Conservation (phyloP, 2,113 vertebrate species). For the Scomber japonicus region DNA sequence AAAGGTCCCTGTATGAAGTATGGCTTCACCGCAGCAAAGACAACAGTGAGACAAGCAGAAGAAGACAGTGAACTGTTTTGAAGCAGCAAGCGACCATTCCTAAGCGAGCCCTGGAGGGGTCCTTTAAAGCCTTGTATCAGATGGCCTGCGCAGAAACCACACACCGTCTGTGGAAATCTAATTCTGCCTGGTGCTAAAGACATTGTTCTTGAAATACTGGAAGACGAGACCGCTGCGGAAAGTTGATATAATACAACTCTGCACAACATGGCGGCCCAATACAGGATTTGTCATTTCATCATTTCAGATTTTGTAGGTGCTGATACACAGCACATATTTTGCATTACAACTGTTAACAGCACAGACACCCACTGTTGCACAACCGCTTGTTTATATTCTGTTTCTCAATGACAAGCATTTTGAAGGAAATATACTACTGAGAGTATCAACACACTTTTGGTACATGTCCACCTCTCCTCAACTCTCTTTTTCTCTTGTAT, state of each 20-base stretch:
- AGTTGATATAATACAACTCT: slow-evolving; percentile 36
- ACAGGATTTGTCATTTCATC: slow-evolving; percentile 35
- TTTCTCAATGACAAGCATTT: slow-evolving; percentile 34
- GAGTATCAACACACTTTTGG: slow-evolving; percentile 35
- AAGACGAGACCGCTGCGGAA: slow-evolving; percentile 18
- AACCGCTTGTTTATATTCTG: slow-evolving; percentile 52
- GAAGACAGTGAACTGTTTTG: neutral
- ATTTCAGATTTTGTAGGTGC: slow-evolving; percentile 25
- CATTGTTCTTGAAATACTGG: slow-evolving; percentile 30
- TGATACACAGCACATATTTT: slow-evolving; percentile 21
- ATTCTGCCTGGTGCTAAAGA: slow-evolving; percentile 20
- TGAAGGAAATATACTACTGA: slow-evolving; percentile 6
- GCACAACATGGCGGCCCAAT: slow-evolving; percentile 22
- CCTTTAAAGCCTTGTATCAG: slow-evolving; percentile 32
- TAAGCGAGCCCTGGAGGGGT: slow-evolving; percentile 32
- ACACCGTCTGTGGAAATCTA: slow-evolving; percentile 15
- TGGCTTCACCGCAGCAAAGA: neutral
- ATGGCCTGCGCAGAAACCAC: slow-evolving; percentile 13
- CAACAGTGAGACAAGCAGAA: slow-evolving; percentile 12
- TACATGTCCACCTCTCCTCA: slow-evolving; percentile 3
- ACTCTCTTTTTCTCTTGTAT: slow-evolving; percentile 5
- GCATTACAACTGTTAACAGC: slow-evolving; percentile 17
- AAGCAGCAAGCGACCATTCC: slow-evolving; percentile 9
- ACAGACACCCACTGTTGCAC: slow-evolving; percentile 19
- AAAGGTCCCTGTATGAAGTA: slow-evolving; percentile 5